Evolutionary conservation across 2,113 vertebrate species (phyloP).

Genomic region (Bucco capensis): DNA sequence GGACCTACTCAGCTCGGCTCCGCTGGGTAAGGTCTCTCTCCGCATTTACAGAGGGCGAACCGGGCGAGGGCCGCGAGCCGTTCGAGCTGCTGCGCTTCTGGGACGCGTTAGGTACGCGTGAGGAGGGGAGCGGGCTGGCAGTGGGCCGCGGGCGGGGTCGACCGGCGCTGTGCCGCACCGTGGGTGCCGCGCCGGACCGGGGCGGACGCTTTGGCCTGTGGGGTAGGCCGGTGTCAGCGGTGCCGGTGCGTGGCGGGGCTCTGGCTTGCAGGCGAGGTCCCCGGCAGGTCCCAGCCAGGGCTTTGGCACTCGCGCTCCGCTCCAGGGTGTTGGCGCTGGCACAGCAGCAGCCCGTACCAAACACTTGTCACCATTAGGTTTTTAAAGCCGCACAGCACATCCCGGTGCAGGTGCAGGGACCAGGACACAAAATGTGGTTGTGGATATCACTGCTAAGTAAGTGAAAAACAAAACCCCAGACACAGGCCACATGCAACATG

Average conservation of each 20-base stretch:
- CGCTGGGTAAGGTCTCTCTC: neutral
- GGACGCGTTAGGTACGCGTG: conserved; percentile 79
- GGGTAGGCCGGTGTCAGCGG: no score
- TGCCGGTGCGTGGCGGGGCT: neutral
- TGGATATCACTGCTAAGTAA: accelerated
- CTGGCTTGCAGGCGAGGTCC: accelerated
- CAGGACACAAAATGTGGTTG: neutral
- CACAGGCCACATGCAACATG: accelerated
- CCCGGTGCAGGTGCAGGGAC: neutral
- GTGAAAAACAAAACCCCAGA: neutral
- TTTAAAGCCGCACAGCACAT: neutral
- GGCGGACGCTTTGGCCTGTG: neutral
- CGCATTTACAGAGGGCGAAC: conserved; percentile 79
- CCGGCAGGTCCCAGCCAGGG: no score
- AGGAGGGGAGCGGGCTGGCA: neutral
- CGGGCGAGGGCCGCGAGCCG: conserved; percentile 70
- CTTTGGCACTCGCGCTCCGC: accelerated
- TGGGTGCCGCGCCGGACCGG: neutral
- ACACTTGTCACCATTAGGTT: accelerated
- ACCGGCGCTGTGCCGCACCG: no score
- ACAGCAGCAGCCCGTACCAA: accelerated
- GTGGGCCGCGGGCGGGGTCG: no score
- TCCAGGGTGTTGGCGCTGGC: neutral
- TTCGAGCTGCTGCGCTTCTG: conserved; percentile 85
- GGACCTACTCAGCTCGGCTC: neutral